phyloP scores from a whole-genome alignment of 2,797 vertebrate genomes.

The Anolis apletophallus region DNA sequence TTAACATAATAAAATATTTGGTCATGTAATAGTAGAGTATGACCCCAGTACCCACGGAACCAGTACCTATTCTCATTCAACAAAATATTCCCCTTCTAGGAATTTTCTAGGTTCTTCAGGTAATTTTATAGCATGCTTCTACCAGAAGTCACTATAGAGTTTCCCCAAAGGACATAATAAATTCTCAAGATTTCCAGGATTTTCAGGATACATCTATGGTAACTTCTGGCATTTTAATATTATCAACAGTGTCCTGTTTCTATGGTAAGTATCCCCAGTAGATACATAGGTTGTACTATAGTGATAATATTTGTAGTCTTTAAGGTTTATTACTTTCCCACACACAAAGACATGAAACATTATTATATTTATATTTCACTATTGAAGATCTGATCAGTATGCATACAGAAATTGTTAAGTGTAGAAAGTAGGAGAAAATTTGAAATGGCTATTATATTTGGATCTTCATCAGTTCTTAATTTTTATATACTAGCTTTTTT shows the following conservation, averaged over 20 bases:
- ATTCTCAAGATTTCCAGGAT: too few species aligned
- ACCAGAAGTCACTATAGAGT: too few species aligned
- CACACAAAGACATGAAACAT: constrained; percentile 16
- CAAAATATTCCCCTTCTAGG: too few species aligned
- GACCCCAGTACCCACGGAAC: background rate
- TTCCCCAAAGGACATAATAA: too few species aligned
- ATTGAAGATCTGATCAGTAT: constrained; percentile 10
- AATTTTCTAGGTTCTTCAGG: too few species aligned
- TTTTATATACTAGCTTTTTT: constrained; percentile 34
- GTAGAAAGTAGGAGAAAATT: background rate
- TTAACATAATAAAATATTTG: constrained; percentile 55
- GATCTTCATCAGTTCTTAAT: constrained; percentile 2
- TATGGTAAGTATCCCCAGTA: too few species aligned
- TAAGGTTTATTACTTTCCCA: constrained; percentile 31
- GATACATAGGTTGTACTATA: too few species aligned
- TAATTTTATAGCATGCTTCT: too few species aligned
- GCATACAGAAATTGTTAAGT: background rate
- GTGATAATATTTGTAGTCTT: constrained; percentile 51
- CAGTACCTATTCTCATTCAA: too few species aligned
- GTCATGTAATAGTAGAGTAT: constrained; percentile 42
- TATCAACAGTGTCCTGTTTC: too few species aligned
- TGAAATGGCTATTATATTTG: background rate
- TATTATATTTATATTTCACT: constrained; percentile 27
- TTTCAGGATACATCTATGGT: too few species aligned
- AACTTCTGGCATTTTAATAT: too few species aligned